Conservation (phyloP, 30 jellyfish, hydroid and myxozoan genomes). For the Aurelia aurita complex sp. Pacific region DNA sequence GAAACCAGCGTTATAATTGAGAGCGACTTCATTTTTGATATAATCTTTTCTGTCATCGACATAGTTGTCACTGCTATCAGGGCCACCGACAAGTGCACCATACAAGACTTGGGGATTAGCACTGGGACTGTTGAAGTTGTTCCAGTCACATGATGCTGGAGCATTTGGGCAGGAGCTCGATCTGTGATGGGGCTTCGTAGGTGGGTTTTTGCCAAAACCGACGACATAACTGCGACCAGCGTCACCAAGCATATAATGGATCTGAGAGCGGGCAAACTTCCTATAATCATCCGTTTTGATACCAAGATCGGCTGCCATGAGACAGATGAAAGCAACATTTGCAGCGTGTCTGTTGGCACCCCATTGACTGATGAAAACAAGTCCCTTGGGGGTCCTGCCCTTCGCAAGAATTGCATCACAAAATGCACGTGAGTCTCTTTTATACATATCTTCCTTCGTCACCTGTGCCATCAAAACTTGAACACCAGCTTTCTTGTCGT, state of each 20-base stretch:
- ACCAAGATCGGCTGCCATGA: constrained; percentile 54
- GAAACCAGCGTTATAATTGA: constrained; percentile 77
- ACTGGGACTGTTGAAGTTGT: constrained; percentile 11
- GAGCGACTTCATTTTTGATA: constrained; percentile 74
- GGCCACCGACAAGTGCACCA: constrained; percentile 91
- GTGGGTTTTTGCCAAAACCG: constrained; percentile 81
- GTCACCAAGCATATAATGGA: constrained; percentile 66
- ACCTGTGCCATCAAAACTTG: constrained; percentile 55
- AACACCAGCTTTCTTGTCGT: constrained; percentile 75
- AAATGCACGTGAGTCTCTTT: constrained; percentile 35
- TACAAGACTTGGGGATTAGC: constrained; percentile 67
- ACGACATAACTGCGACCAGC: constrained; percentile 77
- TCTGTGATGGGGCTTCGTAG: constrained; percentile 72
- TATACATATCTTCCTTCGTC: constrained; percentile 42
- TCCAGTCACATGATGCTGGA: constrained; percentile 64
- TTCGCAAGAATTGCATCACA: constrained; percentile 31
- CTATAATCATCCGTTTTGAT: constrained; percentile 20
- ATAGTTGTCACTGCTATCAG: constrained; percentile 51
- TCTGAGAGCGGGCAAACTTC: constrained; percentile 68
- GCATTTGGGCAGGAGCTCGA: constrained; percentile 68
- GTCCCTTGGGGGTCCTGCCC: constrained; percentile 64
- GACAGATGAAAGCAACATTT: constrained; percentile 76
- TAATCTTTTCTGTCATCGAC: constrained; percentile 59
- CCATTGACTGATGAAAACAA: constrained; percentile 73
- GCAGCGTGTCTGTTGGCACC: constrained; percentile 89